Evolutionary conservation across 2,888 invertebrate genomes (phyloP).

Genomic region (Serrognathus titanus): DNA sequence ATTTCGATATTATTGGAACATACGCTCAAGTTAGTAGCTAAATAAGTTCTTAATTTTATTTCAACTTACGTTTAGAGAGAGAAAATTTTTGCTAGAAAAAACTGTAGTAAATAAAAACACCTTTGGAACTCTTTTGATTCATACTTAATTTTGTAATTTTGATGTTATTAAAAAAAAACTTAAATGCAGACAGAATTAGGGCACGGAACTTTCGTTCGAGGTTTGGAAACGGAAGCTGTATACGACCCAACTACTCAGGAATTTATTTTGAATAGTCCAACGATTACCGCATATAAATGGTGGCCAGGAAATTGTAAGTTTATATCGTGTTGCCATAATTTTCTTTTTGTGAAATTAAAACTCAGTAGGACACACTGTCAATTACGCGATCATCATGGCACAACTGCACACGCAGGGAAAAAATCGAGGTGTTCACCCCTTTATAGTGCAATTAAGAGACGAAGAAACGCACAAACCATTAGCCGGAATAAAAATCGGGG

Average conservation of each 20-base stretch:
- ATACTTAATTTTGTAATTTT: too few species aligned
- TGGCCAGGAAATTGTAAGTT: conserved; percentile 88
- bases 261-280: conserved; percentile 85
- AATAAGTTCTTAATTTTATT: neutral
- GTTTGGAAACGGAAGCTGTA: conserved; percentile 89
- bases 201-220: conserved; percentile 91
- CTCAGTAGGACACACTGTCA: conserved; percentile 89
- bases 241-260: conserved; percentile 80
- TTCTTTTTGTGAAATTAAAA: too few species aligned
- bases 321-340: too few species aligned
- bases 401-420: conserved; percentile 81
- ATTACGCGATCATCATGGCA: conserved; percentile 89
- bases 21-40: conserved; percentile 74
- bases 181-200: conserved; percentile 81
- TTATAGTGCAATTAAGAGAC: conserved; percentile 87
- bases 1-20: conserved; percentile 83
- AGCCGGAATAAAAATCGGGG: conserved; percentile 86
- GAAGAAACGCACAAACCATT: conserved; percentile 84
- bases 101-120: too few species aligned
- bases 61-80: conserved; percentile 9
- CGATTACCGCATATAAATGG: conserved; percentile 89
- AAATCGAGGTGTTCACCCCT: conserved; percentile 87
- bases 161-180: too few species aligned
- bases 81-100: too few species aligned
- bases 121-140: too few species aligned